phyloP scores from a whole-genome alignment of 2,113 vertebrate genomes.

The Chroicocephalus ridibundus region DNA sequence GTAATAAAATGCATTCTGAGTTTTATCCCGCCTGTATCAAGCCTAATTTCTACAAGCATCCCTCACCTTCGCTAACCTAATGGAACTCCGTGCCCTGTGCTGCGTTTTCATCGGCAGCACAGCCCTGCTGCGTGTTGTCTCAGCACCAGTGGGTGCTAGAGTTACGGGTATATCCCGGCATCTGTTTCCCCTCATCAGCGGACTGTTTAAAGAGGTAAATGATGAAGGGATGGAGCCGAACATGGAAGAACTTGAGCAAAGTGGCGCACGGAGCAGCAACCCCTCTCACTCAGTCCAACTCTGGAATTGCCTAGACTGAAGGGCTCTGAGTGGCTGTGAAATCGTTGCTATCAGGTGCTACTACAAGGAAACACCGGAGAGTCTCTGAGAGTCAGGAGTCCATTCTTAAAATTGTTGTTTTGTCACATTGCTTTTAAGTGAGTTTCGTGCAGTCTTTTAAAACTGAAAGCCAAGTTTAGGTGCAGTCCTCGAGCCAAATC shows the following conservation, averaged over 20 bases:
- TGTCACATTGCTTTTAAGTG: not conserved
- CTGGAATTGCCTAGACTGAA: not conserved
- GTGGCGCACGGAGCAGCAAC: not conserved
- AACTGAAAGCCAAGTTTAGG: not conserved
- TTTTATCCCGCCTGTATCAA: not conserved
- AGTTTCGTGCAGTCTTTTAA: not conserved
- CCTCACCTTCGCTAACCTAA: not conserved
- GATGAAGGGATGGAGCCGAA: not conserved
- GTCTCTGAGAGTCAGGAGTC: not conserved
- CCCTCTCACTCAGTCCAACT: not conserved
- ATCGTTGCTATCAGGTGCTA: not conserved
- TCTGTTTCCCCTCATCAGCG: not conserved
- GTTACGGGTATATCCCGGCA: not conserved
- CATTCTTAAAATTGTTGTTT: not conserved
- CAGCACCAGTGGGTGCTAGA: slow-evolving; percentile 60
- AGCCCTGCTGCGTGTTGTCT: slow-evolving; percentile 30
- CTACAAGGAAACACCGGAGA: not conserved
- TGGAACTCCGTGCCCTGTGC: not conserved
- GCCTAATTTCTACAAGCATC: not conserved
- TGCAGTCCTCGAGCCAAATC: not conserved
- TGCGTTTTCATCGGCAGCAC: not conserved
- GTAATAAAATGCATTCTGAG: not conserved
- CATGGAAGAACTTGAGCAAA: not conserved
- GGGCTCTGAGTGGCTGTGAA: not conserved
- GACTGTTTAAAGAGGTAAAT: not conserved